Base-by-base conservation (phyloP, 2,888 invertebrate genomes). In the Sycophila texana region DNA sequence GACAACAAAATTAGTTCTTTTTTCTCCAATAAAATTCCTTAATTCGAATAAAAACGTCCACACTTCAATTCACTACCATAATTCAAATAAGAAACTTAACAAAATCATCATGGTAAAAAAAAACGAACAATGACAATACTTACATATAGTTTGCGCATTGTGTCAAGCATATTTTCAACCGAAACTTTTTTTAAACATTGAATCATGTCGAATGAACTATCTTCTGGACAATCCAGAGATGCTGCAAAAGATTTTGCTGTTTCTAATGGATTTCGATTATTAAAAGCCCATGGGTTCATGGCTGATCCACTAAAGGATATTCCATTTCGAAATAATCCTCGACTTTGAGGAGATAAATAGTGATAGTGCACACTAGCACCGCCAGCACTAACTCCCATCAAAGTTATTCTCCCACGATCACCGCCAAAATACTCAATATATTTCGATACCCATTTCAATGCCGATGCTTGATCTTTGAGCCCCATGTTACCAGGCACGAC, bases 361-460 rank as follows among this genome's bases (percentile, higher is more conserved):
- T 75, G 76, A 20, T 76, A 76, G 20, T 76, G 76, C 20, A 76
- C 39, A 39, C 75, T 75, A 4, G 75, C 58, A 0, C 49, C 22
- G 4, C 75, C 75, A 14, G 74, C 66, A 7, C 74, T 70, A 18
- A 68, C 68, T 20, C 76, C 76, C 1, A 30, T 18, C 26, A 76
- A 53, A 14, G 39, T 61, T 0, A 76, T 30, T 13, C 26, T 20
- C 4, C 7, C 13, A 4, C 20, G 18, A 39, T 76, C 70, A 13
- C 76, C 76, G 2, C 55, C 55, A 20, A 76, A 76, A 5, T 16
- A 18, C 14, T 10, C n/a, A 4, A 68, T 61, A 22, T 76, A 70
- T 4, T 70, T 51, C 12, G 26, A 26, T 0, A 39, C 53, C 76
- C 68, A 76, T 2, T 16, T 39, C 16, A 76, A 22, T 0, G 76